These are phyloP conservation scores for Sericinus montela DNA, from an alignment of 2,888 invertebrate genomes.

Conservation along the genomic window DNA sequence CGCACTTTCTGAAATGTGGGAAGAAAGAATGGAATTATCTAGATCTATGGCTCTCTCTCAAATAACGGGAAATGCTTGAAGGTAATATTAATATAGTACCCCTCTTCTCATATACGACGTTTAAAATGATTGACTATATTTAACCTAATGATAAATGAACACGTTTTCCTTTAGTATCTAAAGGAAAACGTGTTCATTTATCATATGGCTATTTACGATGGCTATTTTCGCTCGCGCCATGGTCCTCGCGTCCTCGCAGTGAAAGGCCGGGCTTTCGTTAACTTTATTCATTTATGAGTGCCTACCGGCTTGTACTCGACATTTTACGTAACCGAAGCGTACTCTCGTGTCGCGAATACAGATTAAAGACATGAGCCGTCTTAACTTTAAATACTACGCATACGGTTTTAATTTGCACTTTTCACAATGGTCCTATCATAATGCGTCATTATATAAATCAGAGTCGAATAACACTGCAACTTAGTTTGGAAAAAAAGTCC, in stretches of 20 bases:
- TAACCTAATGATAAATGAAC: too few relatives aligned
- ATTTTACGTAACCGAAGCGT: constrained; percentile 25
- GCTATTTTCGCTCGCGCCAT: not conserved
- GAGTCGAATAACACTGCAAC: constrained; percentile 2
- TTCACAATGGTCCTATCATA: constrained; percentile 3
- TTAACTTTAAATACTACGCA: constrained; percentile 8
- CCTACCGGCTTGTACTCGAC: constrained; percentile 23
- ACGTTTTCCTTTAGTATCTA: too few relatives aligned
- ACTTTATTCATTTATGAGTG: constrained; percentile 29
- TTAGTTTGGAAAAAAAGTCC: constrained; percentile 2
- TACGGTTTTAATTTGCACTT: constrained; percentile 6
- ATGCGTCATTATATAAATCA: constrained; percentile 11
- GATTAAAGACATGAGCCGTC: constrained; percentile 21
- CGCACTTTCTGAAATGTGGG: too few relatives aligned
- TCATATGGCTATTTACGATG: too few relatives aligned
- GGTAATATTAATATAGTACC: too few relatives aligned
- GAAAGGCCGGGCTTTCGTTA: constrained; percentile 32
- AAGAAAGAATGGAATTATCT: too few relatives aligned
- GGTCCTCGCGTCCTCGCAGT: constrained; percentile 26
- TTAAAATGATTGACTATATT: too few relatives aligned
- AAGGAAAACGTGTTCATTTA: too few relatives aligned
- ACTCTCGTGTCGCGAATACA: constrained; percentile 23
- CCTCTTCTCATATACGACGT: too few relatives aligned
- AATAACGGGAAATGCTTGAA: too few relatives aligned
- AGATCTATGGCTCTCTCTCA: too few relatives aligned